Evolutionary conservation across 2,113 vertebrate species (phyloP).

Genomic region (Pan troglodytes): DNA sequence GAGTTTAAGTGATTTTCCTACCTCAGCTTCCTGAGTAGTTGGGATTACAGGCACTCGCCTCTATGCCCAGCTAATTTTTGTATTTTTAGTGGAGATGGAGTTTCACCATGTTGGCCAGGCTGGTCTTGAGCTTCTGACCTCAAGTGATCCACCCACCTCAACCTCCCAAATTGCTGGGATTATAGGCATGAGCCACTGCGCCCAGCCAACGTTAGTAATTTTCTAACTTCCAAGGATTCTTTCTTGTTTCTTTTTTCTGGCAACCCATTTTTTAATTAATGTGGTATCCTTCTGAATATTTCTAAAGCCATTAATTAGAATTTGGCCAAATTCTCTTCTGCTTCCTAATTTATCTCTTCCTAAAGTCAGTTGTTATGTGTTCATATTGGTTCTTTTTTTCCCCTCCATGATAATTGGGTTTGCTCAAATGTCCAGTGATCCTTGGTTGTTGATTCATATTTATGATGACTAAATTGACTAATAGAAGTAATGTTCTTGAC

Average conservation of each 20-base stretch:
- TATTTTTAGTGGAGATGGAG: no score
- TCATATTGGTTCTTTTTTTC: background rate
- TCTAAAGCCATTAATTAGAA: background rate
- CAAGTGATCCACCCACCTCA: no score
- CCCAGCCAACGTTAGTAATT: background rate
- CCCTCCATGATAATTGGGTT: background rate
- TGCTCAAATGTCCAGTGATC: background rate
- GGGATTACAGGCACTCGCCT: no score
- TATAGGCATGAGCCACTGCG: no score
- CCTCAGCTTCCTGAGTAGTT: no score
- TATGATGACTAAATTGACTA: background rate
- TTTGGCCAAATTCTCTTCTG: background rate
- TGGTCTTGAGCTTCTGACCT: no score
- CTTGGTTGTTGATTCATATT: background rate
- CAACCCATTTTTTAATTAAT: background rate
- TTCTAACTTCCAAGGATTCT: background rate
- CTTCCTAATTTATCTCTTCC: constrained; percentile 26
- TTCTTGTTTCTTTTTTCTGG: background rate
- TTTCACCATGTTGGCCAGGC: no score
- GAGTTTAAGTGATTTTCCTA: no score
- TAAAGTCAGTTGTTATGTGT: background rate
- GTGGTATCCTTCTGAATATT: background rate
- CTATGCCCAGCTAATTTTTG: no score
- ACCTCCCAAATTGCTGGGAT: no score
- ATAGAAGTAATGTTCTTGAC: background rate